phyloP scores from a whole-genome alignment of 2,888 invertebrate genomes.

The Nomada flava region DNA sequence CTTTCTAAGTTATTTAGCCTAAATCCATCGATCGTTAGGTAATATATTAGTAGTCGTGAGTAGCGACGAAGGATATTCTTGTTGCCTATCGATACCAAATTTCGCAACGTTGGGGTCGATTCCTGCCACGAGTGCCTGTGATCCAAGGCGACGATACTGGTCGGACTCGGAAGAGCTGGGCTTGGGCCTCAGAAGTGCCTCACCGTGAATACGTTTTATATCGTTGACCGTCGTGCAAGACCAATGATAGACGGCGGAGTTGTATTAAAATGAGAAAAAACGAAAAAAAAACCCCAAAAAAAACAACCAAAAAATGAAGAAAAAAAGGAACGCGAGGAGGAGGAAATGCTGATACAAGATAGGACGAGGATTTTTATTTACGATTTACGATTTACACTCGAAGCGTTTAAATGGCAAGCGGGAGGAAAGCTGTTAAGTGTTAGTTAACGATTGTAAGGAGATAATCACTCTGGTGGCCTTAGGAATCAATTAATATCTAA shows the following conservation, averaged over 20 bases:
- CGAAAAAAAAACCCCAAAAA: constrained; percentile 48
- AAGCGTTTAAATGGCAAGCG: constrained; percentile 14
- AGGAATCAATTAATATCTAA: constrained; percentile 82
- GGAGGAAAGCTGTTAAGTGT: constrained; percentile 73
- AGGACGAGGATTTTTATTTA: constrained; percentile 52
- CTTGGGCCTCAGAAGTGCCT: constrained; percentile 82
- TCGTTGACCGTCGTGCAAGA: constrained; percentile 65
- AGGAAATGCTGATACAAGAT: too few relatives aligned
- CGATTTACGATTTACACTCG: constrained; percentile 15
- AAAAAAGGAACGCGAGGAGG: constrained; percentile 36
- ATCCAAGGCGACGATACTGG: constrained; percentile 37
- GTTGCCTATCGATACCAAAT: constrained; percentile 56
- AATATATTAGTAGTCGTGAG: constrained; percentile 48
- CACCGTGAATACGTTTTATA: constrained; percentile 77
- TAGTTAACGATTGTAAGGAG: constrained; percentile 78
- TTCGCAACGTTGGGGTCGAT: constrained; percentile 53
- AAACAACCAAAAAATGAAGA: constrained; percentile 37
- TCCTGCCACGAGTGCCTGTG: constrained; percentile 62
- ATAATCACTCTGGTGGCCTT: constrained; percentile 84
- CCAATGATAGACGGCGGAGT: constrained; percentile 51
- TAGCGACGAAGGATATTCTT: constrained; percentile 60
- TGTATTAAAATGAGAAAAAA: constrained; percentile 38
- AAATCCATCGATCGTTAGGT: constrained; percentile 62
- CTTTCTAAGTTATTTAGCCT: constrained; percentile 76
- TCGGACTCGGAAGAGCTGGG: constrained; percentile 74